Evolutionary conservation across 2,113 vertebrate species (phyloP).

Genomic region (Lipotes vexillifer): DNA sequence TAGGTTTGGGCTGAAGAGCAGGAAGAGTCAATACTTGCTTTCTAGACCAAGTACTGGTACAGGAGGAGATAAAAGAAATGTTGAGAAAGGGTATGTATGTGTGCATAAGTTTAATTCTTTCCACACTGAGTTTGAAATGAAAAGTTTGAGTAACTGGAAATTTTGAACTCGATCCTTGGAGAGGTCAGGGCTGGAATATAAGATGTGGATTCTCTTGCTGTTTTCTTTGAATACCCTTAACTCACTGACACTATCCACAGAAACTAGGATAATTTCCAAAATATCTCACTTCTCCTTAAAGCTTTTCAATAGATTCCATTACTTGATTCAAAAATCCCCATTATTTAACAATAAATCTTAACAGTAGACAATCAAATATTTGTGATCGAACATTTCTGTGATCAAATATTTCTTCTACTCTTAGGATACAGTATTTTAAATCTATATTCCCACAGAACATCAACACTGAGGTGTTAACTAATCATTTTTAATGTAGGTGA

Average conservation of each 20-base stretch:
- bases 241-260: neutral
- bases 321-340: neutral
- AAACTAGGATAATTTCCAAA: neutral
- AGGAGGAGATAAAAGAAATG: neutral
- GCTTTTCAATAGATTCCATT: neutral
- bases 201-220: neutral
- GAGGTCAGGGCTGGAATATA: neutral
- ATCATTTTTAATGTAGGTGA: neutral
- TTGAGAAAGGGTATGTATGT: neutral
- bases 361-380: neutral
- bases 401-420: conserved; percentile 13
- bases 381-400: neutral
- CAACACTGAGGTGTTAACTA: neutral
- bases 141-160: neutral
- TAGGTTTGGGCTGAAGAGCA: neutral
- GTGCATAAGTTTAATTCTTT: neutral
- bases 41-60: neutral
- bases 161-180: neutral
- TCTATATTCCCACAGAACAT: neutral
- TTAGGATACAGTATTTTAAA: neutral
- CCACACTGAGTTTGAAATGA: neutral
- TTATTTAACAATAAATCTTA: neutral
- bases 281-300: neutral
- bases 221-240: neutral
- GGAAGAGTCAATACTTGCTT: neutral